Conservation (phyloP, 2,113 vertebrate genomes). For the Callocephalon fimbriatum region DNA sequence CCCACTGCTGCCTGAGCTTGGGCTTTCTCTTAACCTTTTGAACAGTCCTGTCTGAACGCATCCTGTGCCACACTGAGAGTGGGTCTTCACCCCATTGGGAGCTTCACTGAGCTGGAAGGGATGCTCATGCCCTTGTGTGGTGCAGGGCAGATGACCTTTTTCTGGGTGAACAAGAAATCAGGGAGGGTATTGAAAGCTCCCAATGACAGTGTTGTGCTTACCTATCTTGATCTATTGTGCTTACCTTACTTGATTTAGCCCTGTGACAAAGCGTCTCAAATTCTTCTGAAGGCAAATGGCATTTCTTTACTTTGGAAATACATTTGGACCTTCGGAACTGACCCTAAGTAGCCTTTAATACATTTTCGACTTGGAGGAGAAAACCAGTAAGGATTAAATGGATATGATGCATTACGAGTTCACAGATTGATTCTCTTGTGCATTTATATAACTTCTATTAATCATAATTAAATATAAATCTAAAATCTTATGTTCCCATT, state of each 20-base stretch:
- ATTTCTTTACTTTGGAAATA: not conserved
- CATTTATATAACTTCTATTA: not conserved
- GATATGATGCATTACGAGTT: not conserved
- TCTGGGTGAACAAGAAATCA: accelerated
- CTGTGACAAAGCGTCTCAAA: accelerated
- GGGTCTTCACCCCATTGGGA: not conserved
- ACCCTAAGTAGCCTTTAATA: not conserved
- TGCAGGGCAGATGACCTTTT: accelerated
- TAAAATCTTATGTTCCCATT: not conserved
- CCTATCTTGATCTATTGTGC: not conserved
- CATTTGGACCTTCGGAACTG: not conserved
- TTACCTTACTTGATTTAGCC: not conserved
- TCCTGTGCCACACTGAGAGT: accelerated
- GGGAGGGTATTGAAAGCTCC: accelerated
- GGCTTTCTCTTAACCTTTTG: not conserved
- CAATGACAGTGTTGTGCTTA: not conserved
- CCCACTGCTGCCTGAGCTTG: not conserved
- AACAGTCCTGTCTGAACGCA: not conserved
- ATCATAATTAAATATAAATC: not conserved
- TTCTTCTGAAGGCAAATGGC: not conserved
- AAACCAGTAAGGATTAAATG: not conserved
- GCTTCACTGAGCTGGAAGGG: too few relatives aligned
- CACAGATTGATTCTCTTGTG: not conserved
- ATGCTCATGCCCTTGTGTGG: accelerated
- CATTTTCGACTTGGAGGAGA: not conserved